Conservation (phyloP, 2,797 vertebrate genomes). For the Fistularia tabacaria region DNA sequence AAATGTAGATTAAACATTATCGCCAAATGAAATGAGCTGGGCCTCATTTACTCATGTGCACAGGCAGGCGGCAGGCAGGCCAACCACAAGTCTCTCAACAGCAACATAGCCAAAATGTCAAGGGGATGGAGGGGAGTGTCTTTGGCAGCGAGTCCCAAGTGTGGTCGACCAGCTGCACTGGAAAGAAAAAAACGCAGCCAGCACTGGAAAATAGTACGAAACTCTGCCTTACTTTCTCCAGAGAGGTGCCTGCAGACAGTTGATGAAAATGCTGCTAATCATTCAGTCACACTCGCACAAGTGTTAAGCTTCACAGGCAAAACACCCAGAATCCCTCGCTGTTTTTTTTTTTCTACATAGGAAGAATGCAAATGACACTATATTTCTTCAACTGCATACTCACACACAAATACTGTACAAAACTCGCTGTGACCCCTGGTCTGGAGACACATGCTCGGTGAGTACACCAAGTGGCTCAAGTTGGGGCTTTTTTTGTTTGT, state of each 20-base stretch:
- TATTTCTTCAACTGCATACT: neutral
- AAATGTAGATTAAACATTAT: conserved; percentile 66
- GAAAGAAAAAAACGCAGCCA: conserved; percentile 22
- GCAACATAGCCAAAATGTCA: conserved; percentile 65
- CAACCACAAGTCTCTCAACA: conserved; percentile 51
- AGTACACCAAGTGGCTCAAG: conserved; percentile 24
- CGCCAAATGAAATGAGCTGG: conserved; percentile 55
- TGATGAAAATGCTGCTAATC: conserved; percentile 56
- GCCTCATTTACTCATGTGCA: conserved; percentile 59
- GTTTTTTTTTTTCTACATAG: conserved; percentile 5
- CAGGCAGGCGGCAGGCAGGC: conserved; percentile 49
- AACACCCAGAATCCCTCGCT: conserved; percentile 15
- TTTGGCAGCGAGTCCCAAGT: conserved; percentile 51
- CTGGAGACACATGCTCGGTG: conserved; percentile 15
- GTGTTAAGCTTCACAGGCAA: conserved; percentile 26
- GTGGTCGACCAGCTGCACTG: conserved; percentile 58
- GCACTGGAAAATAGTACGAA: conserved; percentile 48
- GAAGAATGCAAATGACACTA: conserved; percentile 22
- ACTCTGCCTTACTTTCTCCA: conserved; percentile 35
- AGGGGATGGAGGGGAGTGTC: conserved; percentile 55
- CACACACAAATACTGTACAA: conserved; percentile 14
- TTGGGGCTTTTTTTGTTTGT: conserved; percentile 19
- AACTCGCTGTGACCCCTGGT: conserved; percentile 44
- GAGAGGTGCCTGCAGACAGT: conserved; percentile 45
- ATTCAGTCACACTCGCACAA: conserved; percentile 48